Percentiles rank a stretch among this genome's conserved stretches.
Evolutionary conservation across 1,140 invertebrate species (phyloP).

Genomic region (Pissodes strobi): DNA sequence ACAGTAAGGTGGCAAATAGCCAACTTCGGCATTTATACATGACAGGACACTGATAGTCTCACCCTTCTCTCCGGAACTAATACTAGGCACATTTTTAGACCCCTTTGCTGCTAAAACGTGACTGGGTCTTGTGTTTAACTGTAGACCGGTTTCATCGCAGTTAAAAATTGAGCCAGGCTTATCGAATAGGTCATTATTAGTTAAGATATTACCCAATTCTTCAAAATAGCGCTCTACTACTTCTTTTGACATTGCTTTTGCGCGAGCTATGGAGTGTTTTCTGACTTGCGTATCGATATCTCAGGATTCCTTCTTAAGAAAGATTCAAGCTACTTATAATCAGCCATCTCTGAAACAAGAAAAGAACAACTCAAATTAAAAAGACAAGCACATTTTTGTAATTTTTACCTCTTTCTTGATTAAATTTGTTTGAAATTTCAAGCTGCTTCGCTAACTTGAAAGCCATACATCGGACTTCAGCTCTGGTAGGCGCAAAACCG

Average conservation of each 20-base stretch:
- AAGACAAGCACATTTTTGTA: too few relatives aligned
- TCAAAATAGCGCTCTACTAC: slow-evolving; percentile 9
- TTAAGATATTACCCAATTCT: slow-evolving; percentile 9
- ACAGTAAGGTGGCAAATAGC: too few relatives aligned
- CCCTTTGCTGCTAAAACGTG: slow-evolving; percentile 51
- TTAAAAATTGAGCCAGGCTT: slow-evolving; percentile 21
- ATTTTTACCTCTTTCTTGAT: slow-evolving; percentile 11
- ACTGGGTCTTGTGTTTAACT: slow-evolving; percentile 42
- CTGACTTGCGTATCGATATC: slow-evolving; percentile 13
- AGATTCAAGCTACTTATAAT: too few relatives aligned
- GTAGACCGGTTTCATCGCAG: slow-evolving; percentile 38
- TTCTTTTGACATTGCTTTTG: slow-evolving; percentile 18
- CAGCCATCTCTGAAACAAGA: slow-evolving; percentile 18
- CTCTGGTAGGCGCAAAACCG: too few relatives aligned
- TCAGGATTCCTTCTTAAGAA: slow-evolving; percentile 16
- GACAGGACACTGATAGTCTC: slow-evolving; percentile 43
- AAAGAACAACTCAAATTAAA: background rate
- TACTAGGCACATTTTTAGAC: slow-evolving; percentile 37
- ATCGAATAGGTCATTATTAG: slow-evolving; percentile 19
- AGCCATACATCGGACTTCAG: too few relatives aligned
- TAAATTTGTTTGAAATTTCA: slow-evolving; percentile 13
- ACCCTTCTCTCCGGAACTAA: slow-evolving; percentile 37
- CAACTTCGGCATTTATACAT: slow-evolving; percentile 36
- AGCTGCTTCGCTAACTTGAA: too few relatives aligned
- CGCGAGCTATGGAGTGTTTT: slow-evolving; percentile 11